phyloP scores from a whole-genome alignment of 2,888 invertebrate genomes.

The Acrobasis repandana region DNA sequence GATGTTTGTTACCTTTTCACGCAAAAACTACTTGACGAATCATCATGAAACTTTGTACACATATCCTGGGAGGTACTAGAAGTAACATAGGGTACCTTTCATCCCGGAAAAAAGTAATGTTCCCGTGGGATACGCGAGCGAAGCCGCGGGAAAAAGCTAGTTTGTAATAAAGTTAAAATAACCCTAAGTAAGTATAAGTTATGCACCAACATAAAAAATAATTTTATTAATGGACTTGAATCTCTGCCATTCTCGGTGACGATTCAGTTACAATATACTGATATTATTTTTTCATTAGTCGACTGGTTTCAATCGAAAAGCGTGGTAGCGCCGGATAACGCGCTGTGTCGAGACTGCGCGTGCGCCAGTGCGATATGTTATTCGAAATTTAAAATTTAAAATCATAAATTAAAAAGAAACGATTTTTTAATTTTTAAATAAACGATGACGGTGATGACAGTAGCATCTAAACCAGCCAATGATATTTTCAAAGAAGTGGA shows the following conservation, averaged over 20 bases:
- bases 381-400: not conserved
- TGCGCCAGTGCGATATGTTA: not conserved
- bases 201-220: not conserved
- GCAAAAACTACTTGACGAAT: no score
- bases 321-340: not conserved
- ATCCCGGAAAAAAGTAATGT: no score
- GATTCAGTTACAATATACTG: not conserved
- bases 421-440: conserved; percentile 1
- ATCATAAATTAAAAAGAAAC: not conserved
- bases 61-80: no score
- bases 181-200: no score
- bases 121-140: no score
- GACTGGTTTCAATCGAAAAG: conserved; percentile 1
- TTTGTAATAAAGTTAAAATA: no score
- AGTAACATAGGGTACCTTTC: no score
- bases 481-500: conserved; percentile 44
- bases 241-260: conserved; percentile 1
- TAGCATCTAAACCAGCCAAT: conserved; percentile 28
- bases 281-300: not conserved
- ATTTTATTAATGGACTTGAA: not conserved
- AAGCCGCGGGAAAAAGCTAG: no score
- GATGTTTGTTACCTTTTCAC: no score
- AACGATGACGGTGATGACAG: conserved; percentile 30
- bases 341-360: not conserved
- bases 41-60: no score